Conservation (phyloP, 2,888 invertebrate species). For the Lithosia quadra region DNA sequence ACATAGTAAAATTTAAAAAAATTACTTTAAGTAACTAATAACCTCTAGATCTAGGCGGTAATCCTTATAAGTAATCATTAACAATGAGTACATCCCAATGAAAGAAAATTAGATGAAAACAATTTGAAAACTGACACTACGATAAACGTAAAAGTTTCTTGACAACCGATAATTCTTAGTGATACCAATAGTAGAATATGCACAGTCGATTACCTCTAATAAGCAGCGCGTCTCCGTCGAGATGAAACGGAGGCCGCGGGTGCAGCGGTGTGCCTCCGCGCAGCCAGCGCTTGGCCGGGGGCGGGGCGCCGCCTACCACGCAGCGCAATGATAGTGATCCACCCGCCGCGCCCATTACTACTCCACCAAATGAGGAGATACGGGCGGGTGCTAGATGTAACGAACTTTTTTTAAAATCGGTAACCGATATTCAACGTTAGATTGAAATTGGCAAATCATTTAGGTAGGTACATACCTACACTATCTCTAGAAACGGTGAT, state of each 20-base stretch:
- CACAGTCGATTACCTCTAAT: conserved; percentile 86
- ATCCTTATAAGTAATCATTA: no score
- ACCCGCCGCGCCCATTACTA: conserved; percentile 90
- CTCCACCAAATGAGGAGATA: conserved; percentile 94
- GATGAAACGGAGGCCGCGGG: conserved; percentile 88
- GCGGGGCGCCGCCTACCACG: conserved; percentile 91
- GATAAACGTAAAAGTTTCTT: background rate
- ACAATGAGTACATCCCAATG: no score
- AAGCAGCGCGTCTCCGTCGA: conserved; percentile 89
- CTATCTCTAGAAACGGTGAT: no score
- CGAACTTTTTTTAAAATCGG: background rate
- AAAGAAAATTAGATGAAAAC: no score
- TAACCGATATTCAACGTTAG: background rate
- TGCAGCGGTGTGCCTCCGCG: conserved; percentile 89
- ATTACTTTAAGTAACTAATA: no score
- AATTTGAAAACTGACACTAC: background rate
- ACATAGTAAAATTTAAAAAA: no score
- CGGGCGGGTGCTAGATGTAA: conserved; percentile 90
- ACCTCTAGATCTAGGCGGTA: no score
- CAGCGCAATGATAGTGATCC: conserved; percentile 90
- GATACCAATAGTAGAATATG: background rate
- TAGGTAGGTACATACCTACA: no score
- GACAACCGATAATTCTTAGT: background rate
- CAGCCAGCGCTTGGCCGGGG: conserved; percentile 92
- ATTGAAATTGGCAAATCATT: background rate